These are phyloP conservation scores for Morinoia aosen DNA, from an alignment of 2,888 invertebrate genomes.

Conservation along the genomic window DNA sequence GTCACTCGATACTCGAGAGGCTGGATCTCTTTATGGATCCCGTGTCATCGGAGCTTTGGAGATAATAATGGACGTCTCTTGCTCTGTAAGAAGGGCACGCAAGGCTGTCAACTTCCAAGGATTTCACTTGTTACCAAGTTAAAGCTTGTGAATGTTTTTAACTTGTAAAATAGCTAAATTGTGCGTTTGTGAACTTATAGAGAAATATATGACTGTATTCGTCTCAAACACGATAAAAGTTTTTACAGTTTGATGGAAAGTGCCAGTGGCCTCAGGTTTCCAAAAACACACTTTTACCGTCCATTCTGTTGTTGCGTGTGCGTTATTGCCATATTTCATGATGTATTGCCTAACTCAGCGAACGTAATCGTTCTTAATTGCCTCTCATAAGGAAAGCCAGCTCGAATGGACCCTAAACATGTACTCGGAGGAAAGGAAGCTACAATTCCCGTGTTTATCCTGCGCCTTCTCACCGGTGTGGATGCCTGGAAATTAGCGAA, in stretches of 20 bases:
- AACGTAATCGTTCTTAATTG: neutral
- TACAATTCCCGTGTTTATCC: neutral
- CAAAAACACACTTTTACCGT: neutral
- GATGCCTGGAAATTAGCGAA: neutral
- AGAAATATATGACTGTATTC: neutral
- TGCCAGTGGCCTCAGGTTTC: neutral
- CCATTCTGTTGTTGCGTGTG: neutral
- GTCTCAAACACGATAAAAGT: neutral
- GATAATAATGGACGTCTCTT: neutral
- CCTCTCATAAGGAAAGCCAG: neutral
- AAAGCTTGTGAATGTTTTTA: neutral
- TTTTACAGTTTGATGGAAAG: neutral
- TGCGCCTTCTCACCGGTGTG: neutral
- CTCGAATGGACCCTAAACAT: neutral
- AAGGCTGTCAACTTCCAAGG: neutral
- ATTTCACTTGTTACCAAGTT: neutral
- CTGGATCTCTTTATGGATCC: conserved; percentile 7
- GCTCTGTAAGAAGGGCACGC: neutral
- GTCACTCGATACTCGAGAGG: neutral
- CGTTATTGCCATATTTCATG: neutral
- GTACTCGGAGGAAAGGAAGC: neutral
- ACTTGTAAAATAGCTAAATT: neutral
- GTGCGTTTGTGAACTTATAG: neutral
- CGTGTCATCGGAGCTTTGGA: neutral
- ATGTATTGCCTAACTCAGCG: neutral